Percentiles rank a stretch among this genome's conserved stretches.
These are phyloP conservation scores for Homarus gammarus DNA, from an alignment of 2,888 invertebrate genomes.

Conservation along the genomic window DNA sequence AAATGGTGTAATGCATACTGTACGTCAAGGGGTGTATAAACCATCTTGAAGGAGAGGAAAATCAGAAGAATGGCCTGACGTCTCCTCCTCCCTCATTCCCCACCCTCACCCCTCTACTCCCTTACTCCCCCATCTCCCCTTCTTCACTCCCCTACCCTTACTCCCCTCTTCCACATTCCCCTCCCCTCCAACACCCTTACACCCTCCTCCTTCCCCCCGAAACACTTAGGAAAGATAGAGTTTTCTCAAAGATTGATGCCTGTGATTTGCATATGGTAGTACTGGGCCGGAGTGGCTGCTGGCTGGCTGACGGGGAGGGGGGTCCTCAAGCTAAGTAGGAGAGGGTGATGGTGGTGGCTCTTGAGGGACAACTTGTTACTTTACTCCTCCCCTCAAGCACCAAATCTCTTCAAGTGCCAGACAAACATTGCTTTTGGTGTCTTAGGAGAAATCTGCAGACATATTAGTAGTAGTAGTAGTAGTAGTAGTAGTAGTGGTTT, in stretches of 20 bases:
- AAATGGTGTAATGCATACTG: background rate
- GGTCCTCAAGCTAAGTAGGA: no score
- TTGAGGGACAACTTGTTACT: no score
- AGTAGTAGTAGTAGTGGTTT: no score
- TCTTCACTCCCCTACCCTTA: background rate
- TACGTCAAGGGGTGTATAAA: background rate
- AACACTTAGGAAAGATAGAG: conserved; percentile 72
- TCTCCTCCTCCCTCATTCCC: conserved; percentile 18
- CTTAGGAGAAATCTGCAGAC: no score
- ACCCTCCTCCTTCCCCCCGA: background rate
- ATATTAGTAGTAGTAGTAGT: no score
- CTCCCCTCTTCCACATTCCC: background rate
- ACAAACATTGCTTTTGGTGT: no score
- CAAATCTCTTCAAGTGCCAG: no score
- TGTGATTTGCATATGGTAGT: conserved; percentile 65
- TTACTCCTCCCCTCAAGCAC: no score
- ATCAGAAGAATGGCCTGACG: background rate
- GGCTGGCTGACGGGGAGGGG: no score
- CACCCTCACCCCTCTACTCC: background rate
- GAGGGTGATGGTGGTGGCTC: no score
- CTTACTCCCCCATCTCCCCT: background rate
- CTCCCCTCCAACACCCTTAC: background rate
- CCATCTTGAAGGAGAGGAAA: background rate
- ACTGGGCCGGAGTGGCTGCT: conserved; percentile 44
- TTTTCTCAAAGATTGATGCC: conserved; percentile 66